Evolutionary conservation across 2,888 invertebrate genomes (phyloP).

Genomic region (Epinotia bilunana): DNA sequence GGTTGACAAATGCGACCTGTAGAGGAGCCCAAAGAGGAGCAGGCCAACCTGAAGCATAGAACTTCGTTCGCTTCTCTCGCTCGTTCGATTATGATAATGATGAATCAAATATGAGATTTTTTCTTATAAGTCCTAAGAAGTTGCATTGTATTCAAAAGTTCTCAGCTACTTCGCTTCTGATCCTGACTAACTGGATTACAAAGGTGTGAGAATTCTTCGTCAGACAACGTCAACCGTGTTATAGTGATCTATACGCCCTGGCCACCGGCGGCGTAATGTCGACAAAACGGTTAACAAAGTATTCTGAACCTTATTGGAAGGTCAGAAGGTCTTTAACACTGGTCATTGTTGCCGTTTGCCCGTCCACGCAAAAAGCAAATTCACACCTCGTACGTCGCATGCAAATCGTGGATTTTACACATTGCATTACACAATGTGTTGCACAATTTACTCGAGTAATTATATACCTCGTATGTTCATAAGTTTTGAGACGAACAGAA

Average conservation of each 20-base stretch:
- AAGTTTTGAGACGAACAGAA: too few species aligned
- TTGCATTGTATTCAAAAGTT: too few species aligned
- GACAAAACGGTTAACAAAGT: neutral
- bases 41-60: too few species aligned
- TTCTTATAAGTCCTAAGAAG: too few species aligned
- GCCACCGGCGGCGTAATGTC: neutral
- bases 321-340: neutral
- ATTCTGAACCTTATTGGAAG: neutral
- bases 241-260: neutral
- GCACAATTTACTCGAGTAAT: conserved; percentile 52
- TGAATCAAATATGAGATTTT: too few species aligned
- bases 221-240: neutral
- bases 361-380: conserved; percentile 32
- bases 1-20: too few species aligned
- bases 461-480: too few species aligned
- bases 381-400: conserved; percentile 36
- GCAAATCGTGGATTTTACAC: conserved; percentile 44
- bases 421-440: conserved; percentile 51
- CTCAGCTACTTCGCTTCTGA: too few species aligned
- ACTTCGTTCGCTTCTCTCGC: too few species aligned
- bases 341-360: neutral
- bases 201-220: neutral
- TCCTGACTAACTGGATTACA: too few species aligned
- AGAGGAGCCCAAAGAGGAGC: too few species aligned
- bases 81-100: too few species aligned